A percentile compares a stretch with the other conserved stretches of the same genome.
These are phyloP conservation scores for Lithobates sylvaticus DNA, from an alignment of 2,797 vertebrate species.

Conservation along the genomic window DNA sequence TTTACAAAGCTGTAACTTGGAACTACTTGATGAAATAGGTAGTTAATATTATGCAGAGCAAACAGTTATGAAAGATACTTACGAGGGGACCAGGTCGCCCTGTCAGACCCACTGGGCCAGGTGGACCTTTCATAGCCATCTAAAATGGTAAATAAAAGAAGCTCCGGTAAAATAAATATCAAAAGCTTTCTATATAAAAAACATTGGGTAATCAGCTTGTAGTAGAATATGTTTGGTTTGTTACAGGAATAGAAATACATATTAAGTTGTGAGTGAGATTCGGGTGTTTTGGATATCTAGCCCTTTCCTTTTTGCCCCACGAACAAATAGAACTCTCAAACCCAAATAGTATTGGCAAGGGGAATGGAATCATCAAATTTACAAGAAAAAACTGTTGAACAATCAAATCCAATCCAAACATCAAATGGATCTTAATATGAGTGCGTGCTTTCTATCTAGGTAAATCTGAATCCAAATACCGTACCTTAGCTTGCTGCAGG, in stretches of 20 bases:
- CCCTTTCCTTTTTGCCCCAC: background rate
- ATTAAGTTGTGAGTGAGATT: background rate
- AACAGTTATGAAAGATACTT: constrained; percentile 65
- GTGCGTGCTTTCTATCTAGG: background rate
- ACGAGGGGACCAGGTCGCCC: constrained; percentile 88
- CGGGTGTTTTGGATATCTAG: background rate
- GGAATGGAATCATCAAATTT: no score
- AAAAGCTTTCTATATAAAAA: background rate
- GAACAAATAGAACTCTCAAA: background rate
- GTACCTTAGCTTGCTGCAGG: constrained; percentile 88
- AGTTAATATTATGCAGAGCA: background rate
- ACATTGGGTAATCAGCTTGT: background rate
- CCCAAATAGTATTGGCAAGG: background rate
- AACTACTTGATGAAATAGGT: background rate
- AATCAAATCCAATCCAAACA: no score
- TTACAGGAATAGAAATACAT: no score
- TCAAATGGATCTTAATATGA: no score
- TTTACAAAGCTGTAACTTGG: background rate
- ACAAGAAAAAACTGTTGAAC: no score
- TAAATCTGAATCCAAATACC: background rate
- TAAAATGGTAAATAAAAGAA: constrained; percentile 64
- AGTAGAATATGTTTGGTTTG: background rate
- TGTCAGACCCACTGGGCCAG: constrained; percentile 85
- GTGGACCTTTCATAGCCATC: constrained; percentile 88
- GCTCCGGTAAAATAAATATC: background rate